A percentile compares a stretch with the other conserved stretches of the same genome.
Evolutionary conservation across 2,888 invertebrate species (phyloP).

Genomic region (Parapristionchus giblindavisi): DNA sequence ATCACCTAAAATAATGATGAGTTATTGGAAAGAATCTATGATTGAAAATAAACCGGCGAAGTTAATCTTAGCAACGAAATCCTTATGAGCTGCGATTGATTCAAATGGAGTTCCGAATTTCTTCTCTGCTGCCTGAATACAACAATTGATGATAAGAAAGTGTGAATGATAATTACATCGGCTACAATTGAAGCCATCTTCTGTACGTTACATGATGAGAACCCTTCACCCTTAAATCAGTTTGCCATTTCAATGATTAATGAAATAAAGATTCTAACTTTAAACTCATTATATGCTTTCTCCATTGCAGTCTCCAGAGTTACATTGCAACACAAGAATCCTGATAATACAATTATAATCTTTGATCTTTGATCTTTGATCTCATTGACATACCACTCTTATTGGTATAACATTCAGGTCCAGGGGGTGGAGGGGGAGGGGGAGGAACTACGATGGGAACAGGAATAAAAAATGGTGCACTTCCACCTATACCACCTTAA

Average conservation of each 20-base stretch:
- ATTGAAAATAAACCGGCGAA: slow-evolving; percentile 43
- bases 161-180: slow-evolving; percentile 42
- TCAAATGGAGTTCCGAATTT: slow-evolving; percentile 55
- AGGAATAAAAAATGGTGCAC: slow-evolving; percentile 54
- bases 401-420: slow-evolving; percentile 59
- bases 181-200: slow-evolving; percentile 58
- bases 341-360: slow-evolving; percentile 5
- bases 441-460: slow-evolving; percentile 60
- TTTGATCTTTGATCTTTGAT: neutral
- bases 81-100: slow-evolving; percentile 54
- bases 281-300: slow-evolving; percentile 49
- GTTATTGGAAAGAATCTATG: neutral
- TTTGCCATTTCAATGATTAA: neutral
- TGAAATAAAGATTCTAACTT: neutral
- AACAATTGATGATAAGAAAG: neutral
- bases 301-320: slow-evolving; percentile 56
- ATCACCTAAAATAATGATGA: slow-evolving; percentile 39
- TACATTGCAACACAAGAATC: slow-evolving; percentile 58
- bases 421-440: slow-evolving; percentile 59
- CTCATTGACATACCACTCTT: slow-evolving; percentile 38
- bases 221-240: slow-evolving; percentile 43
- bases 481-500: slow-evolving; percentile 9
- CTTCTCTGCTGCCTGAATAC: slow-evolving; percentile 51
- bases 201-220: slow-evolving; percentile 56
- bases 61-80: slow-evolving; percentile 58